phyloP scores from a whole-genome alignment of 2,113 vertebrate species.

The Pontoporia blainvillei region DNA sequence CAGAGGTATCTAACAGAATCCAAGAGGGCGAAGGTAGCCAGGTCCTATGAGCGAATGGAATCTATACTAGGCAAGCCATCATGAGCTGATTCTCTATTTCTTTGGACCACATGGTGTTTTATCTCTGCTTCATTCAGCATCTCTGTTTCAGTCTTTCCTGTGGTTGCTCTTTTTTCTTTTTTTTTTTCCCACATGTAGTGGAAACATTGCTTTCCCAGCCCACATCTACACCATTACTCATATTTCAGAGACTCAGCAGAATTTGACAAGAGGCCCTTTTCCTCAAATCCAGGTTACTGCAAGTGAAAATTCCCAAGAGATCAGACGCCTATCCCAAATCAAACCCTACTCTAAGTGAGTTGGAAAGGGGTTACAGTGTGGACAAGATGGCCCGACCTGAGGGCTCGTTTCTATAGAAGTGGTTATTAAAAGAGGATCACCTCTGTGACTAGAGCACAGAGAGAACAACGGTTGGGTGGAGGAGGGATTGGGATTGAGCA shows the following conservation, averaged over 20 bases:
- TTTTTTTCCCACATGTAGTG: not conserved
- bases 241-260: not conserved
- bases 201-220: not conserved
- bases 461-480: not conserved
- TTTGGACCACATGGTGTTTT: not conserved
- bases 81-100: not conserved
- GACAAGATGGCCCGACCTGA: not conserved
- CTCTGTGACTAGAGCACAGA: not conserved
- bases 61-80: not conserved
- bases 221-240: not conserved
- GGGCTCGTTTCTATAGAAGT: not conserved
- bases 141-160: not conserved
- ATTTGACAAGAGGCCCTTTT: not conserved
- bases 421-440: not conserved
- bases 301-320: not conserved
- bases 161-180: not conserved
- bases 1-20: not conserved
- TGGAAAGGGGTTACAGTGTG: not conserved
- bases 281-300: not conserved
- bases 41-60: fast-evolving
- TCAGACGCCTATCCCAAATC: not conserved
- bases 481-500: fast-evolving
- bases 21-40: not conserved
- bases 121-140: not conserved
- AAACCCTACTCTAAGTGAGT: not conserved